phyloP scores from a whole-genome alignment of 1,140 invertebrate genomes.

The Panagrolaimus sp. region DNA sequence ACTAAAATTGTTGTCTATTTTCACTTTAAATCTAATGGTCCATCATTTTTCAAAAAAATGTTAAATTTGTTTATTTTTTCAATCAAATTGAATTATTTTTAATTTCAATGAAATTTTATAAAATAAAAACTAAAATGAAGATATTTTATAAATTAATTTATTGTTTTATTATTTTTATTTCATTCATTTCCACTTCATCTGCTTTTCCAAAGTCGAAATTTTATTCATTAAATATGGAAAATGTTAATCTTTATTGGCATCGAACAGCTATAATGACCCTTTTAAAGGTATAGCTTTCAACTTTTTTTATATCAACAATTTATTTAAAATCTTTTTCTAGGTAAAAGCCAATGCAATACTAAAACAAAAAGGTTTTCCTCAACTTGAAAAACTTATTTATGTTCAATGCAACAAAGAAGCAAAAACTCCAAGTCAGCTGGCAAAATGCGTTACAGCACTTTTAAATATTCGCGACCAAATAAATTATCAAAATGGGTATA shows the following conservation, averaged over 20 bases:
- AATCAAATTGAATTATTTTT: too few species aligned
- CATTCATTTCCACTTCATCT: too few species aligned
- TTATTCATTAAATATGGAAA: not conserved
- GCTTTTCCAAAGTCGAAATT: too few species aligned
- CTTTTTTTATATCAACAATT: not conserved
- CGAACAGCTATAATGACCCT: not conserved
- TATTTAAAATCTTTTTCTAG: not conserved
- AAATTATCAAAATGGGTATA: not conserved
- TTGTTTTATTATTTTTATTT: too few species aligned
- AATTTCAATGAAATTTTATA: too few species aligned
- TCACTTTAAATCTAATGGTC: too few species aligned
- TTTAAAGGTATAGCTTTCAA: not conserved
- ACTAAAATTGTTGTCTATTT: too few species aligned
- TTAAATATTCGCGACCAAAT: not conserved
- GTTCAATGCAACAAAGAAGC: not conserved
- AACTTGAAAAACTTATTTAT: not conserved
- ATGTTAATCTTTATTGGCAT: slow-evolving; percentile 9
- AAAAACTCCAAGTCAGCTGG: not conserved
- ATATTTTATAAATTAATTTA: too few species aligned
- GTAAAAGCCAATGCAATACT: not conserved
- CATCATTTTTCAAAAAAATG: too few species aligned
- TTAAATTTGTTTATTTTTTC: too few species aligned
- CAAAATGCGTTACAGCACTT: not conserved
- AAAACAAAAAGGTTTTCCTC: not conserved
- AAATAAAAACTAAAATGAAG: too few species aligned